Evolutionary conservation across 2,888 invertebrate species (phyloP), one percentile per base, ranked within the genome.

Genomic region (Unio pictorum): DNA sequence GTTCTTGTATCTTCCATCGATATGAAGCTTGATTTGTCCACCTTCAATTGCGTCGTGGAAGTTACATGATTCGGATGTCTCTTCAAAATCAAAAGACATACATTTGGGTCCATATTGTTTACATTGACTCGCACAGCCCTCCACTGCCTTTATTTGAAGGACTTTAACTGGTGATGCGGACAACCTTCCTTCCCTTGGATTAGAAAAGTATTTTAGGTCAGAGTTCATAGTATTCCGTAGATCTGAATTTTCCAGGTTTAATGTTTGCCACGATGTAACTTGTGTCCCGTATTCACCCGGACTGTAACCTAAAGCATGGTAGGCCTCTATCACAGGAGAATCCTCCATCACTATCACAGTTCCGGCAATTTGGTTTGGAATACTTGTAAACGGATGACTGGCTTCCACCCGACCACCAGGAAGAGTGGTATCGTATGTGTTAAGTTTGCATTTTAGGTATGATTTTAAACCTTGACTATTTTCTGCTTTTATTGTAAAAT

Each of bases 341-440:
- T 86, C 85, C 66, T 86, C 86, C 67, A 81, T 78, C 11, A 77
- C 77, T 3, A 83, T 64, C 4, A 84, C 76, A n/a, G 75, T 76
- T 0, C 79, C 83, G 30, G 74, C 66, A 1, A 86, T 63, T 60
- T 69, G 79, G 17, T 71, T 68, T 1, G 83, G 79, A 72, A 84
- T 83, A 70, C 84, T 83, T 20, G 84, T 81, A 64, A 68, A 81
- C 18, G 65, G 59, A 64, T 81, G 82, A 0, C 81, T 70, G 58
- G 81, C 76, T 55, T 81, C 83, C 26, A 86, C 80, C 54, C 84
- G 64, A 3, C 85, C 86, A 65, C 78, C 82, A 4, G 86, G 85
- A 26, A 82, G 64, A 2, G 84, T 83, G 45, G 73, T 81, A 64
- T 86, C 86, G 64, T 71, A 85, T 1, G 85, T 86, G 8, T 73